Evolutionary conservation across 2,888 invertebrate species (phyloP), one percentile per base, ranked within the genome.

Genomic region (Tineola bisselliella): DNA sequence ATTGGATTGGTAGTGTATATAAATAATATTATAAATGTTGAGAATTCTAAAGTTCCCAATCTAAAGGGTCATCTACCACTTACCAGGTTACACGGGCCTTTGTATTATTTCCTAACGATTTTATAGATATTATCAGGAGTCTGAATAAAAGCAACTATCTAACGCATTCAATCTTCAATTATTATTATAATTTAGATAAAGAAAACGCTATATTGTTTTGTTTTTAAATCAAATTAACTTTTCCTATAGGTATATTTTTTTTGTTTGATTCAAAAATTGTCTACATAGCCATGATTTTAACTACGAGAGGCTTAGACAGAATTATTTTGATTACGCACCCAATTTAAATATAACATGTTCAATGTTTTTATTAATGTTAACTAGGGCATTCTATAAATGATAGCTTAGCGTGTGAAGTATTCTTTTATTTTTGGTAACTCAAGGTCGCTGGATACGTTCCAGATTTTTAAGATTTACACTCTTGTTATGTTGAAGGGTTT

Each of bases 401-500:
- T 68, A 67, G 66, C 74, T 68, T 71, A 69, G 75, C 75, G 75
- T 74, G 78, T 76, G 78, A 73, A 72, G 69, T 73, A 75, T 76
- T 71, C 74, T 72, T 73, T 71, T 72, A 71, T 65, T 68, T 69
- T 76, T 44, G 77, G 73, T 69, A 71, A 77, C 73, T 73, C 86
- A 87, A 86, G 86, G 86, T 82, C 83, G 81, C 78, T 87, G 84
- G 83, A 84, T 74, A 64, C 68, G 78, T 73, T 84, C 84, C 84
- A 86, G 75, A 75, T 75, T 74, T 69, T 70, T 70, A 74, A 70
- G 70, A 58, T 33, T 33, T 33, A 18, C 19, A 17, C 19, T 18
- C 3, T 13, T 17, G 48, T 13, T 15, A 3, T 48, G 48, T 2
- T 56, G 12, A 56, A 56, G 56, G 56, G 25, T 25, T 25, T 19